Base-by-base conservation (phyloP, 2,888 invertebrate genomes). In the Ophraella communa region DNA sequence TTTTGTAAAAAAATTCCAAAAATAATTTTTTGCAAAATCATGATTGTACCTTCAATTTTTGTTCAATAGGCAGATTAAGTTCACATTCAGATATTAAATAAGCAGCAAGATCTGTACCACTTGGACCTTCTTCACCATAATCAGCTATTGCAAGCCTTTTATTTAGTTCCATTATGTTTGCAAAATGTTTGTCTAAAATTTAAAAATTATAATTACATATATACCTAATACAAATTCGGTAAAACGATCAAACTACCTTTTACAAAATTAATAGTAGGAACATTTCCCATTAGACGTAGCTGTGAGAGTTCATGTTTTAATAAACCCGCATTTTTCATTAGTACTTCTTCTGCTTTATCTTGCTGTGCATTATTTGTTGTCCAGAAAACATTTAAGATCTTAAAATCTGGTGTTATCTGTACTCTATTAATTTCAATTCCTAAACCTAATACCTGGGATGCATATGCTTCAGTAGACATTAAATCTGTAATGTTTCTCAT, bases 401-500 rank as follows among this genome's bases (percentile, higher is more conserved):
- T 83, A 72, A 89, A 90, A 79, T 93, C 89, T 49, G 86, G 81
- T 0, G 89, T 83, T 2, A 93, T 84, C 79, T 87, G 86, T 0
- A 91, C 91, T 75, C 87, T 86, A n/a, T 90, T 88, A 67, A 94
- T 87, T 83, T 93, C 91, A 70, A 92, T 85, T 8, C 90, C 88
- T 70, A 85, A 84, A 7, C 90, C 91, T 11, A 89, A 72, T 66
- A 93, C 82, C 54, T 86, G 81, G 53, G 85, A 81, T 1, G 89
- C 82, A 27, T 86, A 83, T 71, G 89, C 87, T 1, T 92, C 91
- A 0, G 90, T 90, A 1, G 91, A 87, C 86, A 94, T 86, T 30
- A 92, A 81, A 78, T 93, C 93, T 0, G 92, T 91, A 7, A 94
- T 88, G 64, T 91, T 84, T 73, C 88, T 87, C 92, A 94, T 93